Conservation (phyloP, 64 coral and sea anemone species). For the Stichodactyla helianthus region DNA sequence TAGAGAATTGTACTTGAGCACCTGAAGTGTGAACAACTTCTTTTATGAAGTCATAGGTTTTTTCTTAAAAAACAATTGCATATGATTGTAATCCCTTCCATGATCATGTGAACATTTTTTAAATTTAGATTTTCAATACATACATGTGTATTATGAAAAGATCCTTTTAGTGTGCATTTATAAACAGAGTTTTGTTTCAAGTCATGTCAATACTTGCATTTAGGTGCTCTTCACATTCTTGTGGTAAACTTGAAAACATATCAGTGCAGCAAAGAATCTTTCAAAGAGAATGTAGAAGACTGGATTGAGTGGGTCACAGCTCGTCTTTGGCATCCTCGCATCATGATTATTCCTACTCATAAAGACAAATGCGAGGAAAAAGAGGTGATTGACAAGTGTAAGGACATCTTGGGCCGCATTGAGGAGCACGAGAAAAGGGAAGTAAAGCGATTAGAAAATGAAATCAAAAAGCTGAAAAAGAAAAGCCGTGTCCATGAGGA, state of each 20-base stretch:
- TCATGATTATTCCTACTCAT: conserved; percentile 90
- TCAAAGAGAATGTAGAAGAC: conserved; percentile 73
- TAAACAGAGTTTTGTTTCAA: no score
- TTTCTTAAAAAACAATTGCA: no score
- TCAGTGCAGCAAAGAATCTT: conserved; percentile 33
- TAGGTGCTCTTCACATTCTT: conserved; percentile 48
- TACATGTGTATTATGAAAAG: no score
- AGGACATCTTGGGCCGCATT: conserved; percentile 58
- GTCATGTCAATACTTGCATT: no score
- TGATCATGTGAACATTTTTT: no score
- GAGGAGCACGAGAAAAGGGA: conserved; percentile 31
- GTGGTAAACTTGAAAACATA: conserved; percentile 76
- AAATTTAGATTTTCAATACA: no score
- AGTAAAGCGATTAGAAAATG: conserved; percentile 32
- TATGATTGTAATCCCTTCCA: no score
- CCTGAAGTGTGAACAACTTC: no score
- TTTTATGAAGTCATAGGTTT: no score
- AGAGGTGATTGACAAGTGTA: conserved; percentile 55
- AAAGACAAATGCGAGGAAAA: conserved; percentile 43
- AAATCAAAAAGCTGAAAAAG: conserved; percentile 46
- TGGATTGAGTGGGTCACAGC: conserved; percentile 80
- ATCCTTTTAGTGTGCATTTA: no score
- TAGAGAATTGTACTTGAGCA: no score
- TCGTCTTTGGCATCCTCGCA: conserved; percentile 50
- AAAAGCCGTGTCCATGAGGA: conserved; percentile 9